Conservation (phyloP, 2,888 invertebrate genomes). For the Adelognathus sp. region DNA sequence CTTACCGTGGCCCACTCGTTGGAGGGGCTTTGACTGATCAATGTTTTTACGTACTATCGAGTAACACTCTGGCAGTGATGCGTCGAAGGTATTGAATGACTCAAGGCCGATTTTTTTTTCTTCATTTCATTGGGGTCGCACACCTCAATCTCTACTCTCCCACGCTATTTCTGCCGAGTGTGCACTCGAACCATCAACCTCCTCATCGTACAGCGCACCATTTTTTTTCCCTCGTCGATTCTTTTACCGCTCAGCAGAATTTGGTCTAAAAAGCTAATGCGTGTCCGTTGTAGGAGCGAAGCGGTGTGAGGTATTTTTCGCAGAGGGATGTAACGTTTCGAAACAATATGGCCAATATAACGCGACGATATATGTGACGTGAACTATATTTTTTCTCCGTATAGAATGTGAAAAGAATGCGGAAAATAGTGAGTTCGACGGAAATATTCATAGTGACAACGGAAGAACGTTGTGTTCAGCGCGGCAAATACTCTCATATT, state of each 20-base stretch:
- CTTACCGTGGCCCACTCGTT: constrained; percentile 7
- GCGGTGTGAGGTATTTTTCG: not conserved
- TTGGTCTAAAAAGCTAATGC: constrained; percentile 35
- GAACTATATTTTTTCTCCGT: not conserved
- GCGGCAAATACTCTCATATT: no score
- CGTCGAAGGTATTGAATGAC: constrained; percentile 2
- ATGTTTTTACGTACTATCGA: constrained; percentile 35
- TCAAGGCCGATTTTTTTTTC: not conserved
- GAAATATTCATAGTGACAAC: not conserved
- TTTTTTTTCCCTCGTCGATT: constrained; percentile 15
- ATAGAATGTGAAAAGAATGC: not conserved
- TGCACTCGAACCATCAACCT: constrained; percentile 55
- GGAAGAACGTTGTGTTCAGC: not conserved
- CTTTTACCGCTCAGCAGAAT: constrained; percentile 25
- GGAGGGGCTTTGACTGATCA: not conserved
- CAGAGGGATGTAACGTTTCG: not conserved
- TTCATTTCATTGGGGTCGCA: constrained; percentile 9
- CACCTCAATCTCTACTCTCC: constrained; percentile 38
- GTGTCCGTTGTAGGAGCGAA: not conserved
- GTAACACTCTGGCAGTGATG: constrained; percentile 15
- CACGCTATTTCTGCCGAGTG: constrained; percentile 47
- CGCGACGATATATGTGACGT: not conserved
- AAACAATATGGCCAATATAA: not conserved
- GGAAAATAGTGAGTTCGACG: not conserved
- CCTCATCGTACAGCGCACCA: constrained; percentile 31